Evolutionary conservation across 2,797 vertebrate species (phyloP).

Genomic region (Argya squamiceps): DNA sequence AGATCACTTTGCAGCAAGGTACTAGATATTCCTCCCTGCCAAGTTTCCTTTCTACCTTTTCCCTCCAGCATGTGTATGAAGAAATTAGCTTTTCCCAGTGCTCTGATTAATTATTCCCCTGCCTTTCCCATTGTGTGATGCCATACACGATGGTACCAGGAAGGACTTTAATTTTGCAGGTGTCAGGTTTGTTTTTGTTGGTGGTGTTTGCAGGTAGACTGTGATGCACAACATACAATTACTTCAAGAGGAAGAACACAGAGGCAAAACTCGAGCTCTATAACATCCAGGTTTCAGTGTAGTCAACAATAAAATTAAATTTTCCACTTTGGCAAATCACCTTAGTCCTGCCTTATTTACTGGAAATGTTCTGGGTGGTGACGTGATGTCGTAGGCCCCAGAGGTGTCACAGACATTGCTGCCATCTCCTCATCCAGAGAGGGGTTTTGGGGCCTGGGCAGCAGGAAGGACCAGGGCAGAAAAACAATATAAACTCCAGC

Average conservation of each 20-base stretch:
- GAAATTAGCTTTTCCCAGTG: not conserved
- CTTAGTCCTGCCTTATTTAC: not conserved
- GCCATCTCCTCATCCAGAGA: not conserved
- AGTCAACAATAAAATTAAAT: slow-evolving; percentile 52
- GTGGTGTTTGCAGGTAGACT: not conserved
- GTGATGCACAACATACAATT: not conserved
- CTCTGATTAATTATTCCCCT: not conserved
- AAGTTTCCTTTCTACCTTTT: not conserved
- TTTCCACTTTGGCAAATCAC: slow-evolving; percentile 30
- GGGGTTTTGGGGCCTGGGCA: not conserved
- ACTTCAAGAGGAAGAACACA: not conserved
- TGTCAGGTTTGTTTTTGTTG: not conserved
- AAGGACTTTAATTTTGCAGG: not conserved
- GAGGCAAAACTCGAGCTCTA: not conserved
- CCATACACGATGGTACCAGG: not conserved
- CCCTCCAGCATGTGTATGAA: not conserved
- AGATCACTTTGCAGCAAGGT: not conserved
- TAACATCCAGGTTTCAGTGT: slow-evolving; percentile 7
- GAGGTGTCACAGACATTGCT: not conserved
- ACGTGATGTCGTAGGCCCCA: not conserved
- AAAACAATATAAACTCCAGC: not conserved
- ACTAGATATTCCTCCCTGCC: not conserved
- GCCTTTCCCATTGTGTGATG: not conserved
- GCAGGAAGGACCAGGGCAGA: not conserved
- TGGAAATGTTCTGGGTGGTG: not conserved